Conservation (phyloP, 2,113 vertebrate genomes). For the Microtus ochrogaster region DNA sequence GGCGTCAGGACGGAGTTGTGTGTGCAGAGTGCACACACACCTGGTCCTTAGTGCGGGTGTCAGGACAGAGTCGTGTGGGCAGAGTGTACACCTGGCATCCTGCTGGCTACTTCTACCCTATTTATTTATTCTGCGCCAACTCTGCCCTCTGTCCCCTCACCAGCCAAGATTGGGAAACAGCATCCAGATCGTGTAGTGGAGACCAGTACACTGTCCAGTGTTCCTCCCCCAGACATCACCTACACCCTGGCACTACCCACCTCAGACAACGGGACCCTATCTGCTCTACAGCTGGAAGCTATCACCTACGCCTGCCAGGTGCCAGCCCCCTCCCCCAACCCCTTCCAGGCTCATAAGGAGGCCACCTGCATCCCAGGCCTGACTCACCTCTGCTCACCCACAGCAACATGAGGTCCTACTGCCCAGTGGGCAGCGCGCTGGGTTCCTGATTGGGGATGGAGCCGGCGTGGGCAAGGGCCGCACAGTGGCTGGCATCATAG, state of each 20-base stretch:
- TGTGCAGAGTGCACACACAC: too few species aligned
- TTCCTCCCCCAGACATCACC: slow-evolving; percentile 96
- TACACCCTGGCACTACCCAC: slow-evolving; percentile 93
- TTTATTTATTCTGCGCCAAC: background rate
- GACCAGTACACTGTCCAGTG: slow-evolving; percentile 97
- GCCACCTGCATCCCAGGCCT: background rate
- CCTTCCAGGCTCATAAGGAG: background rate
- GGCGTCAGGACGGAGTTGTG: too few species aligned
- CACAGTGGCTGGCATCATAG: slow-evolving; percentile 96
- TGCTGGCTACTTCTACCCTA: background rate
- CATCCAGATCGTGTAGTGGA: slow-evolving; percentile 98
- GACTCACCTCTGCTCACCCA: background rate
- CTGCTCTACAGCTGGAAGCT: slow-evolving; percentile 97
- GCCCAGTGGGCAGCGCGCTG: slow-evolving; percentile 94
- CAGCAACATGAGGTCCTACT: slow-evolving; percentile 98
- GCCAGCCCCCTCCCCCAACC: background rate
- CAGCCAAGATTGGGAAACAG: slow-evolving; percentile 96
- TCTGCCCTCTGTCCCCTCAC: background rate
- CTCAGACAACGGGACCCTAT: slow-evolving; percentile 89
- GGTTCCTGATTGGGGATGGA: slow-evolving; percentile 97
- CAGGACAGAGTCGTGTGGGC: too few species aligned
- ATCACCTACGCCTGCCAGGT: slow-evolving; percentile 99
- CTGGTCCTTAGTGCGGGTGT: too few species aligned
- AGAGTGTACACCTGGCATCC: too few species aligned
- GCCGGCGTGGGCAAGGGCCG: slow-evolving; percentile 98